A percentile compares a stretch with the other conserved stretches of the same genome.
Evolutionary conservation across 2,888 invertebrate species (phyloP).

Genomic region (Amiota minor): DNA sequence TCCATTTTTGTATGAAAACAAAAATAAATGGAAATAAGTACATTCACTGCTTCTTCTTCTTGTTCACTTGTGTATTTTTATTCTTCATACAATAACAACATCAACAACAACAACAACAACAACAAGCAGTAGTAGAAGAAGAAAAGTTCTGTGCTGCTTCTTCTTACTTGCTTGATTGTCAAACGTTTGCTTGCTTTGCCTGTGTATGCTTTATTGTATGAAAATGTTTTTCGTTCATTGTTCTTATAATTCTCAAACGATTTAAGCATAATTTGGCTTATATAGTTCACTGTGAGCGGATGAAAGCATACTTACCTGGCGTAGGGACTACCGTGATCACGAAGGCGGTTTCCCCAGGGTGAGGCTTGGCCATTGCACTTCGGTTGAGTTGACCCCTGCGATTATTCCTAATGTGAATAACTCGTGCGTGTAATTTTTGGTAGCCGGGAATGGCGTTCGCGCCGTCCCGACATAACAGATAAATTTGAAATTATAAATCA

Average conservation of each 20-base stretch:
- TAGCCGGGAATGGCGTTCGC: constrained; percentile 80
- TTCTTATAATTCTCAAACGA: constrained; percentile 29
- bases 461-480: constrained; percentile 75
- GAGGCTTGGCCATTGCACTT: constrained; percentile 78
- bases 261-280: no score
- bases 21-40: no score
- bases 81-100: no score
- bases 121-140: no score
- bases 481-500: no score
- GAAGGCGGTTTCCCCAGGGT: constrained; percentile 71
- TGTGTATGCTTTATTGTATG: constrained; percentile 40
- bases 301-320: constrained; percentile 69
- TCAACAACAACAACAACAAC: no score
- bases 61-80: no score
- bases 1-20: no score
- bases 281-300: no score
- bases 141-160: neutral
- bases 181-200: neutral
- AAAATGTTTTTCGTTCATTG: constrained; percentile 41
- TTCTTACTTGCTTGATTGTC: neutral
- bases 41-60: no score
- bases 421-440: constrained; percentile 82
- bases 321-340: constrained; percentile 72
- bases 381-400: constrained; percentile 84
- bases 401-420: constrained; percentile 83